phyloP scores from a whole-genome alignment of 2,888 invertebrate species.

The Craniophora ligustri region DNA sequence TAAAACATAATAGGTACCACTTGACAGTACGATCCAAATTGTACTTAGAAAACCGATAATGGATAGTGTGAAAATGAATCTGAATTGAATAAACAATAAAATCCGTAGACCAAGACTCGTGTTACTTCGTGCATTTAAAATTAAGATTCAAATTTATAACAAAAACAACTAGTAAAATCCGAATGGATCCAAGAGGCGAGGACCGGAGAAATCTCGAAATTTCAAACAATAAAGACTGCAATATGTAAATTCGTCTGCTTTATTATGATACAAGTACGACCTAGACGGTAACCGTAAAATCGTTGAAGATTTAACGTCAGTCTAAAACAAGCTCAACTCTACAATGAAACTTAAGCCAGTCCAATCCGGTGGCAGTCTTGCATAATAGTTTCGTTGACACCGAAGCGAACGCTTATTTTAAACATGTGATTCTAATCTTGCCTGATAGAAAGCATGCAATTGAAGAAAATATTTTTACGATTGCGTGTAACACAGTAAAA shows the following conservation, averaged over 20 bases:
- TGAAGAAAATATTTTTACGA: neutral
- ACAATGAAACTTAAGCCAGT: conserved; percentile 71
- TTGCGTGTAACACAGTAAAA: neutral
- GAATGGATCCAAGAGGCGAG: too few relatives aligned
- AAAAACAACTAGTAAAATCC: conserved; percentile 10
- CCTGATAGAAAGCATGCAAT: too few relatives aligned
- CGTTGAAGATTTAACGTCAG: conserved; percentile 68
- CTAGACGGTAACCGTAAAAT: conserved; percentile 63
- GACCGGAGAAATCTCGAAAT: conserved; percentile 43
- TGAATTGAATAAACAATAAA: neutral
- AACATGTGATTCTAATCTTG: too few relatives aligned
- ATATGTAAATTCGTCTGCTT: conserved; percentile 57
- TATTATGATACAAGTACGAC: conserved; percentile 63
- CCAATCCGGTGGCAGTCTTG: conserved; percentile 64
- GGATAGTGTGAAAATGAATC: too few relatives aligned
- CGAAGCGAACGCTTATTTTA: conserved; percentile 34
- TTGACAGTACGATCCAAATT: too few relatives aligned
- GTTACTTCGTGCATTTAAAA: neutral
- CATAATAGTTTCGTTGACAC: conserved; percentile 62
- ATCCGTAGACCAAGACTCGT: neutral
- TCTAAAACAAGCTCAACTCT: conserved; percentile 68
- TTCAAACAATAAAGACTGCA: conserved; percentile 50
- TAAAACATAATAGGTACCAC: too few relatives aligned
- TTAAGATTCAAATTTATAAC: conserved; percentile 4
- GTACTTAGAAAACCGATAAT: too few relatives aligned